phyloP scores from a whole-genome alignment of 2,797 vertebrate genomes.

The Gadopsis bispinosus region DNA sequence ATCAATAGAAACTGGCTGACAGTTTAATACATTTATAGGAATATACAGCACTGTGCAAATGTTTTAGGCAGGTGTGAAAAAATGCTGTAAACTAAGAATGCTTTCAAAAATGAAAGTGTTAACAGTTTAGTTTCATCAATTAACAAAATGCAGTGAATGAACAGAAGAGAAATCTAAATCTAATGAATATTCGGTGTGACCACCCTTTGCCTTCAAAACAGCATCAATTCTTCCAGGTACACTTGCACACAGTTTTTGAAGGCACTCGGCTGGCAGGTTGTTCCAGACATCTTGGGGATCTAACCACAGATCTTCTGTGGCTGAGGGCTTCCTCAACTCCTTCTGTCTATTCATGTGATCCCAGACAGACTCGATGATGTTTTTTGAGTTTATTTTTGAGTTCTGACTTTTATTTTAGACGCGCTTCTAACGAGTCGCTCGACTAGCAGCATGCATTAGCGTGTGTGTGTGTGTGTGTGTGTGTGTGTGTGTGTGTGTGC shows the following conservation, averaged over 20 bases:
- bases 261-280: not conserved
- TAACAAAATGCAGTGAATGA: not conserved
- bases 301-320: too few relatives aligned
- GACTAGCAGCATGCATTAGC: conserved; percentile 42
- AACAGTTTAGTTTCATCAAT: not conserved
- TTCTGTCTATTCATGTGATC: not conserved
- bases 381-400: too few relatives aligned
- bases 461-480: too few relatives aligned
- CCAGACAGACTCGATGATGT: too few relatives aligned
- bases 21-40: too few relatives aligned
- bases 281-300: conserved; percentile 1
- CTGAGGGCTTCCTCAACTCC: not conserved
- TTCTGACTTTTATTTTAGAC: too few relatives aligned
- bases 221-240: conserved; percentile 14
- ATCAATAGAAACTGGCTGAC: too few relatives aligned
- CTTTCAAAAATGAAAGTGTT: not conserved
- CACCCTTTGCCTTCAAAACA: conserved; percentile 37
- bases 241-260: conserved; percentile 33
- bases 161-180: conserved; percentile 12
- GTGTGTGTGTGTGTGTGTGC: too few relatives aligned
- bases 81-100: conserved; percentile 1
- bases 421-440: conserved; percentile 44
- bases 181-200: conserved; percentile 37
- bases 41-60: too few relatives aligned
- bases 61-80: too few relatives aligned